phyloP scores from a whole-genome alignment of 2,113 vertebrate species.

The Drymodes brunneopygia region DNA sequence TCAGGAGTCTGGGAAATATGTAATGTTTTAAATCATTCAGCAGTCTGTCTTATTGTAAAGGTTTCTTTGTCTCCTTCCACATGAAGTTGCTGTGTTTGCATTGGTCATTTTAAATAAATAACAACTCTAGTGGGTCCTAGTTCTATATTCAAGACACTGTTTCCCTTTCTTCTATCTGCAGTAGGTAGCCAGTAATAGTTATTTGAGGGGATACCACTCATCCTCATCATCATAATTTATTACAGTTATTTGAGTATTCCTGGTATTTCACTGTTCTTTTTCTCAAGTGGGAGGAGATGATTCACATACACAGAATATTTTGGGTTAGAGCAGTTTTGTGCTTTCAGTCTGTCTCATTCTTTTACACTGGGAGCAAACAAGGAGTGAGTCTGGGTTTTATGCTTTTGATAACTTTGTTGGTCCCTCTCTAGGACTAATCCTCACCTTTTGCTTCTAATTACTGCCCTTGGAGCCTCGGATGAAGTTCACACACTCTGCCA shows the following conservation, averaged over 20 bases:
- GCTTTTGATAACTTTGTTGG: background rate
- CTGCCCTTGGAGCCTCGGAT: background rate
- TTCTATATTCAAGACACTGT: background rate
- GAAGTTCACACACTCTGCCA: background rate
- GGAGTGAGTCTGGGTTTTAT: background rate
- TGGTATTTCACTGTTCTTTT: background rate
- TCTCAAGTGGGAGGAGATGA: background rate
- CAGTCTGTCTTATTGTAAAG: background rate
- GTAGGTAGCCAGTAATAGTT: background rate
- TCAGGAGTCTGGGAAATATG: background rate
- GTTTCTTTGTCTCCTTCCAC: background rate
- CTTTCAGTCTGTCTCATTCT: background rate
- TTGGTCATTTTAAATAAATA: background rate
- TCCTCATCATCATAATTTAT: background rate
- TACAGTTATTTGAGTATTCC: background rate
- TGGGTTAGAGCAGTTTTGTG: background rate
- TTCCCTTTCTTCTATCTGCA: background rate
- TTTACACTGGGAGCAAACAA: background rate
- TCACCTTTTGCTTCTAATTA: background rate
- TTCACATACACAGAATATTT: background rate
- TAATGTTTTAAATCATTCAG: background rate
- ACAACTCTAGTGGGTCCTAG: background rate
- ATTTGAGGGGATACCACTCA: background rate
- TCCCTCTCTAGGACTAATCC: background rate
- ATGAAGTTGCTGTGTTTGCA: background rate